Evolutionary conservation across 2,113 vertebrate genomes (phyloP), one percentile per base, ranked within the genome.

Genomic region (Pantherophis guttatus): DNA sequence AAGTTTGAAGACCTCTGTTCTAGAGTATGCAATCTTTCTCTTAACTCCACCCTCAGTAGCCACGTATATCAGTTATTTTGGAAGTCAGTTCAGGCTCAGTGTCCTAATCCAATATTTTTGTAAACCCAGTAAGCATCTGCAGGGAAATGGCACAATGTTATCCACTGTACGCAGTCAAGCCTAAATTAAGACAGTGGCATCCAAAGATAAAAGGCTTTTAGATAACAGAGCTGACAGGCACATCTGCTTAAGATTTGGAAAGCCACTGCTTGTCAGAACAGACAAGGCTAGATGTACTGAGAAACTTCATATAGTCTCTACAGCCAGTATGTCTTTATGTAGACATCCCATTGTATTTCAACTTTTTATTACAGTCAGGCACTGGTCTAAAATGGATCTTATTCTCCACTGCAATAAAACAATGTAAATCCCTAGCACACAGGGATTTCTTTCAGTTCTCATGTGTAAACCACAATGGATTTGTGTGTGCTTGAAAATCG

Each of bases 391-490:
- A 91, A 93, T 95, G 92, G 88, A 91, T 86, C 93, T 94, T 95
- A 95, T 96, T 96, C 95, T 94, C 94, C 93, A 96, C 94, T 95
- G 95, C 86, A 92, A 89, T 96, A 95, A 96, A 93, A 96, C 93
- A 96, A 96, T 93, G 94, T 94, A 96, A 96, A 96, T 96, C 95
- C 93, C 92, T 95, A 95, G 96, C 95, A 96, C 95, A 96, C 96
- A 96, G 94, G 96, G 95, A 95, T 94, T 96, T 96, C 93, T 96
- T 96, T 95, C 96, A 95, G 75, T 97, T 95, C 94, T 95, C 91
- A 94, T 90, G 86, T 95, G 95, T 96, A 96, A 95, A 95, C 95
- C 96, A 96, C 93, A 96, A 95, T 97, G 95, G 95, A 96, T 96
- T 96, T 96, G 89, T 95, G 95, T 96, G 96, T 85, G 88, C 94